Evolutionary conservation across 2,888 invertebrate species (phyloP).

Genomic region (Machimus atricapillus): DNA sequence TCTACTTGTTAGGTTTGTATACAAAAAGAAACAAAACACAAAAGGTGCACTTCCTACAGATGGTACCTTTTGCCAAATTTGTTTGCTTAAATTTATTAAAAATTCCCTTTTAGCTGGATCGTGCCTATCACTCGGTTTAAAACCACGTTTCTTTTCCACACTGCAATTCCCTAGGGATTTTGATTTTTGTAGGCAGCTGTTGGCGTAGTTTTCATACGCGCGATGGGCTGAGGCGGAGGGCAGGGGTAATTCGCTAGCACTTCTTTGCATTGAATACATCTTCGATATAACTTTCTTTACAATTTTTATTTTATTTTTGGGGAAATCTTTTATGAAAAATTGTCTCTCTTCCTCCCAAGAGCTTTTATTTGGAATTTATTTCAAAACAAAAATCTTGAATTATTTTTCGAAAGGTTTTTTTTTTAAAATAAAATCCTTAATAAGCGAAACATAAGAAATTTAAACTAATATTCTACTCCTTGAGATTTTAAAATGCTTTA

Average conservation of each 20-base stretch:
- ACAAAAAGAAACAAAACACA: conserved; percentile 46
- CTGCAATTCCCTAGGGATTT: conserved; percentile 66
- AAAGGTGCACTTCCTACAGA: conserved; percentile 51
- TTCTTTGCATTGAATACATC: conserved; percentile 46
- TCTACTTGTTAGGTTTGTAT: background rate
- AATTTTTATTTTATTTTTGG: too few relatives aligned
- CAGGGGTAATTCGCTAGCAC: conserved; percentile 51
- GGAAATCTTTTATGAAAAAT: background rate
- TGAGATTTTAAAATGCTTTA: too few relatives aligned
- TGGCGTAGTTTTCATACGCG: background rate
- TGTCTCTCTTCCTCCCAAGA: background rate
- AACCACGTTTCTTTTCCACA: conserved; percentile 76
- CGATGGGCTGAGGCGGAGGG: conserved; percentile 62
- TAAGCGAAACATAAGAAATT: background rate
- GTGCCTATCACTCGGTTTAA: conserved; percentile 81
- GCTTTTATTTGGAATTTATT: too few relatives aligned
- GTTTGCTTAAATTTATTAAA: conserved; percentile 79
- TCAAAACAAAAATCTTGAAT: too few relatives aligned
- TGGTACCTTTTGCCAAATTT: conserved; percentile 76
- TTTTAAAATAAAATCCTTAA: background rate
- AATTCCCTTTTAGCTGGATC: conserved; percentile 83
- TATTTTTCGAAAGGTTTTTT: too few relatives aligned
- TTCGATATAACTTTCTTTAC: background rate
- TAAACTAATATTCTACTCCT: background rate
- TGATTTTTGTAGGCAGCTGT: conserved; percentile 59